Evolutionary conservation across 2,888 invertebrate species (phyloP), one percentile per base, ranked within the genome.

Genomic region (Magallana nippona): DNA sequence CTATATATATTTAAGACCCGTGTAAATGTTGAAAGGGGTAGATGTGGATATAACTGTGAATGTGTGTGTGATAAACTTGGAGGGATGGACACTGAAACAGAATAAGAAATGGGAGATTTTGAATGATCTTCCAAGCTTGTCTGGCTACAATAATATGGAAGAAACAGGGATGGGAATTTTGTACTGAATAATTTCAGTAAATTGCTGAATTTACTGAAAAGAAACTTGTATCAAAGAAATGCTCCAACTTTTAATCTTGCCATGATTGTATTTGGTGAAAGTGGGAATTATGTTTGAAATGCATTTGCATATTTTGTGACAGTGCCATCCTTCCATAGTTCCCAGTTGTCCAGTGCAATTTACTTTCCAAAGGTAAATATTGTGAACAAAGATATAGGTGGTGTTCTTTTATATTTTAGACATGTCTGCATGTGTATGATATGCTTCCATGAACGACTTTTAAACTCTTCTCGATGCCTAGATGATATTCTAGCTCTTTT

Each of bases 291-390:
- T 44, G 44, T 44, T 44, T 44, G 44, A 44, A 44, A 44, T 44
- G 44, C 44, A 44, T 44, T 44, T 44, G 44, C 15, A 27, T 71
- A 71, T 71, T 32, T 15, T 27, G 27, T 71, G 71, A 71, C 13
- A 71, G 71, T 71, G 27, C 27, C 71, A 71, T 71, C 71, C 71
- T 32, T 71, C 71, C 15, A 27, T n/a, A 32, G 71, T 71, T 19
- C 32, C 44, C 27, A 71, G 22, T 71, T 71, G 32, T 71, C 71
- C 13, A 71, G 71, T 71, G 71, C 71, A 71, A 71, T 71, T 71
- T 71, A 71, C 71, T 71, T 71, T 71, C 71, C 71, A 71, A 71
- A 71, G 71, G 71, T 71, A 71, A 71, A 71, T 27, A 71, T 13
- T 71, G 71, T 71, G 71, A 71, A 71, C 71, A 71, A 71, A 71